Percentiles rank a stretch among this genome's conserved stretches.
These are phyloP conservation scores for Aricia agestis DNA, from an alignment of 1,140 invertebrate species.

Conservation along the genomic window DNA sequence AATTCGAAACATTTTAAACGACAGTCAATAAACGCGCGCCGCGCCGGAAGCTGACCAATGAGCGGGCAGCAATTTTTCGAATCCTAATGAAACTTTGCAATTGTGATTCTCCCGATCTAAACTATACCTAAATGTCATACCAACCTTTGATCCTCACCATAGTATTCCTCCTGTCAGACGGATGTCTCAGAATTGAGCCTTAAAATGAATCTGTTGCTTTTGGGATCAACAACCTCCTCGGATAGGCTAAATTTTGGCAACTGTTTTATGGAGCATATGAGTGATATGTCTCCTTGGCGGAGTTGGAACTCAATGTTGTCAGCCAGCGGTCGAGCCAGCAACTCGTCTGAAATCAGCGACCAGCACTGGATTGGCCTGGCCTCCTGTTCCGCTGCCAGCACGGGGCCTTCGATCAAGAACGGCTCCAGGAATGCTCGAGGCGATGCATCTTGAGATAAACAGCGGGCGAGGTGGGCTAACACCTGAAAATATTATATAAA, in stretches of 20 bases:
- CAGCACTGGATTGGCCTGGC: slow-evolving; percentile 88
- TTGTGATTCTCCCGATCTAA: slow-evolving; percentile 12
- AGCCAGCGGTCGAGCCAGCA: slow-evolving; percentile 89
- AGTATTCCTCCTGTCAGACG: slow-evolving; percentile 82
- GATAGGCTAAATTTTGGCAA: slow-evolving; percentile 95
- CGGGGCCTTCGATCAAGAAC: slow-evolving; percentile 86
- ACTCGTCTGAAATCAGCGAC: slow-evolving; percentile 94
- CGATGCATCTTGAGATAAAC: slow-evolving; percentile 94
- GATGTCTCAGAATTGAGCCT: slow-evolving; percentile 97
- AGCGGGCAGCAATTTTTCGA: no score
- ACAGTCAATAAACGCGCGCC: no score
- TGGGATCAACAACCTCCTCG: slow-evolving; percentile 96
- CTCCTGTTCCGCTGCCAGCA: slow-evolving; percentile 88
- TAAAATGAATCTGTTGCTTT: slow-evolving; percentile 96
- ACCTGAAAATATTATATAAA: slow-evolving; percentile 43
- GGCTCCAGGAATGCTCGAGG: slow-evolving; percentile 95
- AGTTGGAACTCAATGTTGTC: slow-evolving; percentile 93
- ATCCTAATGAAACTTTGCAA: no score
- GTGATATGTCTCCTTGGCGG: slow-evolving; percentile 93
- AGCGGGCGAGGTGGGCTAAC: slow-evolving; percentile 88
- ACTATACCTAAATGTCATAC: slow-evolving; percentile 58
- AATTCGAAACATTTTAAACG: no score
- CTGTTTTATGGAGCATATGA: slow-evolving; percentile 89
- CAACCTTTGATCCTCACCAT: slow-evolving; percentile 46
- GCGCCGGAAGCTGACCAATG: no score